Percentiles rank a stretch among this genome's conserved stretches.
These are phyloP conservation scores for Cheilosia urbana DNA, from an alignment of 2,888 invertebrate genomes.

Conservation along the genomic window DNA sequence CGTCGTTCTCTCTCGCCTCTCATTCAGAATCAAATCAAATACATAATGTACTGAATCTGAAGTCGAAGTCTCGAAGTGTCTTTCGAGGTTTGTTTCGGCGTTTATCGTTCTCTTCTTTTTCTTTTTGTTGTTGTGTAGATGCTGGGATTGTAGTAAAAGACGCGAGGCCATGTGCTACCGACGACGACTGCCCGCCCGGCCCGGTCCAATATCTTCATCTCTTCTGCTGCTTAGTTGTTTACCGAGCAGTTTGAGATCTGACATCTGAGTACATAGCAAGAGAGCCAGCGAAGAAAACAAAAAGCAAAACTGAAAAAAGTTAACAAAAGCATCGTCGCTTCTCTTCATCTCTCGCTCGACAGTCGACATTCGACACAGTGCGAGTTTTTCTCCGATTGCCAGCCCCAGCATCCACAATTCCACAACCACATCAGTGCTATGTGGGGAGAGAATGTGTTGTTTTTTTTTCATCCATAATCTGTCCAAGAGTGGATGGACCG, in stretches of 20 bases:
- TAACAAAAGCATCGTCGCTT: conserved; percentile 5
- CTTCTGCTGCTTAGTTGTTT: conserved; percentile 16
- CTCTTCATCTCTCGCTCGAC: conserved; percentile 8
- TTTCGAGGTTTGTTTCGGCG: conserved; percentile 32
- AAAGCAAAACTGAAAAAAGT: conserved; percentile 38
- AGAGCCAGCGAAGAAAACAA: conserved; percentile 30
- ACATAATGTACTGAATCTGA: conserved; percentile 8
- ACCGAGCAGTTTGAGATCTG: background rate
- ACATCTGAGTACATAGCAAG: conserved; percentile 15
- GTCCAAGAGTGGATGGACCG: conserved; percentile 16
- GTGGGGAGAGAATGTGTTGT: conserved; percentile 24
- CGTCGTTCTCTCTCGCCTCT: conserved; percentile 14
- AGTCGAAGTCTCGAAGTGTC: background rate
- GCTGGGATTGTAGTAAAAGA: conserved; percentile 41
- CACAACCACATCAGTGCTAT: conserved; percentile 15
- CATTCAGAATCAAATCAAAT: background rate
- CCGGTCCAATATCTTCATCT: conserved; percentile 35
- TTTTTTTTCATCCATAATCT: conserved; percentile 3
- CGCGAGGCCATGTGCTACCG: conserved; percentile 73
- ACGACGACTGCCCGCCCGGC: conserved; percentile 11
- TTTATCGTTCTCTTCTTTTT: conserved; percentile 39
- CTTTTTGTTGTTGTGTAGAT: conserved; percentile 28
- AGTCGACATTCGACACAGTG: background rate
- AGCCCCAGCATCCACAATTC: background rate
- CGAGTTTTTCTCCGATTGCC: background rate